Evolutionary conservation across 2,113 vertebrate species (phyloP), one percentile per base, ranked within the genome.

Genomic region (Cavia porcellus): DNA sequence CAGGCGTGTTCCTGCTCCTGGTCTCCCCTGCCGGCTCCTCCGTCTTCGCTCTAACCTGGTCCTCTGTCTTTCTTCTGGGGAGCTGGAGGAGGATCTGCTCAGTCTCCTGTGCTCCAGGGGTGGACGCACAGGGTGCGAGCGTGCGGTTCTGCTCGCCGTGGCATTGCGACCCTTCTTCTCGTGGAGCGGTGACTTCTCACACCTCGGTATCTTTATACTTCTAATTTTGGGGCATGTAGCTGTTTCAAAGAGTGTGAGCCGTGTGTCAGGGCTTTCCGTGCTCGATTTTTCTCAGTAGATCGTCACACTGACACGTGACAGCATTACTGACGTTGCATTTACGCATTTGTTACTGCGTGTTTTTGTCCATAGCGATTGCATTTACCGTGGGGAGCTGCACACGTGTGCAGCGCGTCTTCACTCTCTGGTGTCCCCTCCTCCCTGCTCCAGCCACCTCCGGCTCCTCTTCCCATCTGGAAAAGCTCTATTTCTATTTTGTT

Each of bases 131-230:
- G 77, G 24, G 47, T 79, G 50, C 83, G 59, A 79, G 45, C 14
- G 62, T 20, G n/a, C 64, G 3, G 6, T 66, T 85, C 4, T 61
- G 45, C 28, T 86, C 59, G 2, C 15, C 38, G 70, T 28, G 80
- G 47, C 38, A 52, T 96, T 96, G 57, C 64, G 5, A 66, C 9
- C n/a, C 12, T 79, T 91, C 55, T 85, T 64, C 77, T 91, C 75
- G 7, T 19, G 55, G 55, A 57, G 55, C 19, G 72, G 2, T 62
- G 45, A 59, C 24, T 91, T 13, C 17, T 72, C 61, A 11, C 89
- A 13, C 72, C 87, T 97, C 62, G 0, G 90, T 89, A 88, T 32
- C 80, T 52, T 70, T 61, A 7, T 24, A 57, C 24, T 90, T 95
- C 32, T 86, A 11, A 57, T 66, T 94, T 77, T 82, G 45, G 86